These are phyloP conservation scores for Drosophila guanche DNA, from an alignment of 1,140 invertebrate genomes.

Conservation along the genomic window DNA sequence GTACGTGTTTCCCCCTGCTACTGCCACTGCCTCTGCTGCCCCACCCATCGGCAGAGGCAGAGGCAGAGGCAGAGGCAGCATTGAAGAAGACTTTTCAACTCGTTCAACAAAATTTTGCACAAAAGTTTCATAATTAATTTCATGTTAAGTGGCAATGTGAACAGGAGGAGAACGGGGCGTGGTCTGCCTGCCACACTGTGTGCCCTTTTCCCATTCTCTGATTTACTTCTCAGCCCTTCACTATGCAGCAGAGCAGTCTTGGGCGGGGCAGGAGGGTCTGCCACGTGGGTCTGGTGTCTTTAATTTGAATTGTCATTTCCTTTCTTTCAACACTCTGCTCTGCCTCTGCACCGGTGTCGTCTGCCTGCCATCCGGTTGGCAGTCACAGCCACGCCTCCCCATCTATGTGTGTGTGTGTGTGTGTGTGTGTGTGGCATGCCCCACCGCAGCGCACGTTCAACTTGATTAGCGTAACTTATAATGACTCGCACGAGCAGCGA, in stretches of 20 bases:
- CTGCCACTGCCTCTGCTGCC: background rate
- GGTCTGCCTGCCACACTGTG: slow-evolving; percentile 27
- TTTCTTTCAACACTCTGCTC: slow-evolving; percentile 61
- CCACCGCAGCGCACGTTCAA: slow-evolving; percentile 59
- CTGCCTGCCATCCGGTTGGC: slow-evolving; percentile 54
- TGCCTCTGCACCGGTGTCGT: slow-evolving; percentile 31
- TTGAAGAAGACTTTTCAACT: slow-evolving; percentile 74
- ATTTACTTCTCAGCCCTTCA: slow-evolving; percentile 3
- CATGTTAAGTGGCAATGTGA: slow-evolving; percentile 80
- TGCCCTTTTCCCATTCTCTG: background rate
- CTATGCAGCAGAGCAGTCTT: no score
- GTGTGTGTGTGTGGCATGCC: no score
- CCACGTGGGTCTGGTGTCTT: slow-evolving; percentile 69
- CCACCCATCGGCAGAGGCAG: slow-evolving; percentile 21
- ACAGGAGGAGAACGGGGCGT: slow-evolving; percentile 17
- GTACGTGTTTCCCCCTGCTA: slow-evolving; percentile 10
- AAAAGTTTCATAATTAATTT: slow-evolving; percentile 83
- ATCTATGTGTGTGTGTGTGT: no score
- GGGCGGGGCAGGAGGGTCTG: no score
- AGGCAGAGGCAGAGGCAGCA: slow-evolving; percentile 33
- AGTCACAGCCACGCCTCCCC: slow-evolving; percentile 21
- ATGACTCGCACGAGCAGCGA: slow-evolving; percentile 72
- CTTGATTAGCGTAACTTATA: slow-evolving; percentile 80
- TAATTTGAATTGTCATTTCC: slow-evolving; percentile 82
- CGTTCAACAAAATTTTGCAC: slow-evolving; percentile 81